Evolutionary conservation across 2,113 vertebrate genomes (phyloP), one percentile per base, ranked within the genome.

Genomic region (Alouatta palliata): DNA sequence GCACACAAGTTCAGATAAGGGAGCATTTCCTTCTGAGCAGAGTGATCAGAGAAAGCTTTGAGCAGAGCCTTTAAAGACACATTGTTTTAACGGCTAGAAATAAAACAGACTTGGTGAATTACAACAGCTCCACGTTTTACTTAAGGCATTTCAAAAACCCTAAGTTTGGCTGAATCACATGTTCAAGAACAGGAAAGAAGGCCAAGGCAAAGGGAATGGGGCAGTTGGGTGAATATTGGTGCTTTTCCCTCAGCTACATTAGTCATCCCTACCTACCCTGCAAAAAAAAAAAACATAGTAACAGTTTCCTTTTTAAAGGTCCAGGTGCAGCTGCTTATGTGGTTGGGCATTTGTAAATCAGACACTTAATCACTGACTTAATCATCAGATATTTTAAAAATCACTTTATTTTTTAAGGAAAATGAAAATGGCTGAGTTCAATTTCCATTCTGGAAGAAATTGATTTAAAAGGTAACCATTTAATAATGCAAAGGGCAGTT

Each of bases 401-500:
- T 64, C 27, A 14, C 61, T 64, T 64, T 64, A 64, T 30, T 43
- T 79, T 82, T 82, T 58, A 89, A 68, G 37, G 45, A 71, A 93
- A 89, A 79, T 71, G 71, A 94, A 93, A 90, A 82, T n/a, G 68
- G 49, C 37, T 76, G 14, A 77, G 20, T 58, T 93, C 35, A 71
- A 87, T 43, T 90, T 95, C 66, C 75, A 54, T 64, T 97, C 86
- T 79, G 35, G 68, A 94, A 88, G 52, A 94, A 86, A 64, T 64
- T 13, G 49, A 64, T 47, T 91, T 92, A 92, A 96, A 95, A 83
- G 68, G 27, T 35, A 95, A 66, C 2, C n/a, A 52, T 84, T 81
- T 81, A 66, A 85, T n/a, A 89, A 87, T 27, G 8, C 35, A 73
- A 93, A 94, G 21, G 45, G 45, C 9, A 87, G 54, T 86, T 94